These are phyloP conservation scores for Ormia ochracea DNA, from an alignment of 2,888 invertebrate species.

Conservation along the genomic window DNA sequence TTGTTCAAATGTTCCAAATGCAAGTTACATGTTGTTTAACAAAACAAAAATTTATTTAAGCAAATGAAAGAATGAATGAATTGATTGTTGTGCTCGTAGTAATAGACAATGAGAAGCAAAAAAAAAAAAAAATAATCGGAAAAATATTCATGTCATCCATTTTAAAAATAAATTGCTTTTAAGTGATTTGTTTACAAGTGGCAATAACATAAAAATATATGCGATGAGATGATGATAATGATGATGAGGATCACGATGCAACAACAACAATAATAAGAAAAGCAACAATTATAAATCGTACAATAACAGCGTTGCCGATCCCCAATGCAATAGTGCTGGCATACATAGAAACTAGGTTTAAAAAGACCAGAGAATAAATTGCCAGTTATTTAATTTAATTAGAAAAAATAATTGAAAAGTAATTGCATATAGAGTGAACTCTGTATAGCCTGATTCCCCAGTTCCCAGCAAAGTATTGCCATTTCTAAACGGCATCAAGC, in stretches of 20 bases:
- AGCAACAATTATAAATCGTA: background rate
- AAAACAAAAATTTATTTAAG: conserved; percentile 41
- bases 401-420: too few species aligned
- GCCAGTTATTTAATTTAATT: too few species aligned
- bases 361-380: too few species aligned
- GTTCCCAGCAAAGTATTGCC: too few species aligned
- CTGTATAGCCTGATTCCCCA: too few species aligned
- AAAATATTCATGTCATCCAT: conserved; percentile 67
- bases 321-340: conserved; percentile 36
- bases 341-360: too few species aligned
- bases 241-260: conserved; percentile 10
- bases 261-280: conserved; percentile 22
- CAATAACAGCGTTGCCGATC: conserved; percentile 28
- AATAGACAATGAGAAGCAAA: conserved; percentile 5
- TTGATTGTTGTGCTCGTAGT: conserved; percentile 8
- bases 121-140: background rate
- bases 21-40: conserved; percentile 42
- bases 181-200: conserved; percentile 75
- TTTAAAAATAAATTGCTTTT: conserved; percentile 71
- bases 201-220: conserved; percentile 63
- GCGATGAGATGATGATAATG: conserved; percentile 4
- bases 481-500: too few species aligned
- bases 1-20: conserved; percentile 61
- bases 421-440: too few species aligned
- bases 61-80: conserved; percentile 37